Conservation (phyloP, 2,797 vertebrate species). For the Danio kyathit region DNA sequence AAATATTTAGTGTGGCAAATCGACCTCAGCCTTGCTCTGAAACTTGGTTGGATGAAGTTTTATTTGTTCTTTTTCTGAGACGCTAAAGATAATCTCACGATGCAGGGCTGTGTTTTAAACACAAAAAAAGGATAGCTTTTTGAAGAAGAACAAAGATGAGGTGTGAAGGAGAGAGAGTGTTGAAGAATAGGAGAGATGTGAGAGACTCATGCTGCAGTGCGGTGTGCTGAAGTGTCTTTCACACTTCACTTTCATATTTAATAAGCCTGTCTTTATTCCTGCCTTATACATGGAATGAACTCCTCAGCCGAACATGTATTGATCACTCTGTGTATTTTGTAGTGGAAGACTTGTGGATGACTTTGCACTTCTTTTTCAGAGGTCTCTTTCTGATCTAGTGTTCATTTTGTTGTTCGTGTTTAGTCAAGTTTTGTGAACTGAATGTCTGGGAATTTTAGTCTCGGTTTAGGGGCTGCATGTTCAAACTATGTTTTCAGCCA, state of each 20-base stretch:
- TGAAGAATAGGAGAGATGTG: slow-evolving; percentile 22
- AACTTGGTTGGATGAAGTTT: neutral
- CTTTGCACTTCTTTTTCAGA: slow-evolving; percentile 9
- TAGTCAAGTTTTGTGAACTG: too few species aligned
- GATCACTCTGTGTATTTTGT: slow-evolving; percentile 4
- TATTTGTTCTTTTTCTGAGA: slow-evolving; percentile 12
- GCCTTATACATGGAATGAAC: slow-evolving; percentile 18
- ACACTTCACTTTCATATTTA: slow-evolving; percentile 52
- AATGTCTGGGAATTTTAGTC: too few species aligned
- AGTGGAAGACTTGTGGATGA: neutral
- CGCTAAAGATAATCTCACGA: neutral
- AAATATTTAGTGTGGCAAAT: slow-evolving; percentile 61
- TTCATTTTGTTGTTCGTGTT: too few species aligned
- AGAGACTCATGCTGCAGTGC: slow-evolving; percentile 42
- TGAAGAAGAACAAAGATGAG: slow-evolving; percentile 33
- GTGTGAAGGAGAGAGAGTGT: neutral
- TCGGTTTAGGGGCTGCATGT: too few species aligned
- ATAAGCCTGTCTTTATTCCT: slow-evolving; percentile 39
- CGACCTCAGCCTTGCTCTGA: slow-evolving; percentile 35
- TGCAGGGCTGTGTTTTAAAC: slow-evolving; percentile 9
- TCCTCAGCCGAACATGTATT: slow-evolving; percentile 2
- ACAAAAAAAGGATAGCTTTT: slow-evolving; percentile 7
- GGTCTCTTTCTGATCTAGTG: neutral
- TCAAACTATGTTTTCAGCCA: too few species aligned
- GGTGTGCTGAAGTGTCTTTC: slow-evolving; percentile 40